Conservation (phyloP, 2,113 vertebrate species). For the Cryptoleucopteryx plumbea region DNA sequence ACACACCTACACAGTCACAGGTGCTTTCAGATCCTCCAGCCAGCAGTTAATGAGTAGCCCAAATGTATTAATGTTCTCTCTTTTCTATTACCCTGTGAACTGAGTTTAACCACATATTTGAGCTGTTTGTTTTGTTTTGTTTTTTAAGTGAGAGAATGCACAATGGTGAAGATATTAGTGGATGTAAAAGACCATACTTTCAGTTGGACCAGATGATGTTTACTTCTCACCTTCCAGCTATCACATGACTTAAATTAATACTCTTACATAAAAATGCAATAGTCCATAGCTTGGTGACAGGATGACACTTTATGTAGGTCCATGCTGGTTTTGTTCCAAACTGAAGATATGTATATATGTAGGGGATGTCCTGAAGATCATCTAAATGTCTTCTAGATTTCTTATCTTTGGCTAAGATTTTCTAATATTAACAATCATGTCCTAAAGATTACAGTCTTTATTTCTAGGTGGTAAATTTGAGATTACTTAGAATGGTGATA, state of each 20-base stretch:
- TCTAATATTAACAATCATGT: not conserved
- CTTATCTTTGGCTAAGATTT: not conserved
- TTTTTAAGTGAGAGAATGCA: not conserved
- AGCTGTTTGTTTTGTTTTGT: not conserved
- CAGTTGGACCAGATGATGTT: not conserved
- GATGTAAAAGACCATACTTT: not conserved
- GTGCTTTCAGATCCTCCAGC: slow-evolving; percentile 51
- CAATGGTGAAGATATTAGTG: not conserved
- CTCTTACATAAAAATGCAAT: not conserved
- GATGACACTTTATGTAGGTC: not conserved
- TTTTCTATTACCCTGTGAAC: not conserved
- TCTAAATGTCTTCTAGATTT: not conserved
- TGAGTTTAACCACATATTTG: not conserved
- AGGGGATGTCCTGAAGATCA: not conserved
- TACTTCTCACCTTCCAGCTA: not conserved
- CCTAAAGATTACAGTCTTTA: not conserved
- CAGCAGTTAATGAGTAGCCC: not conserved
- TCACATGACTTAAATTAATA: not conserved
- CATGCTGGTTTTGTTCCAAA: not conserved
- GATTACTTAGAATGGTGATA: not conserved
- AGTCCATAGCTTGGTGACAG: not conserved
- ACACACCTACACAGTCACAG: slow-evolving; percentile 76
- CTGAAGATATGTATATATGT: not conserved
- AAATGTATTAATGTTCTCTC: slow-evolving; percentile 8
- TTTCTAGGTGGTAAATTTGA: not conserved